These are phyloP conservation scores for Listronotus oregonensis DNA, from an alignment of 1,140 invertebrate species.

Conservation along the genomic window DNA sequence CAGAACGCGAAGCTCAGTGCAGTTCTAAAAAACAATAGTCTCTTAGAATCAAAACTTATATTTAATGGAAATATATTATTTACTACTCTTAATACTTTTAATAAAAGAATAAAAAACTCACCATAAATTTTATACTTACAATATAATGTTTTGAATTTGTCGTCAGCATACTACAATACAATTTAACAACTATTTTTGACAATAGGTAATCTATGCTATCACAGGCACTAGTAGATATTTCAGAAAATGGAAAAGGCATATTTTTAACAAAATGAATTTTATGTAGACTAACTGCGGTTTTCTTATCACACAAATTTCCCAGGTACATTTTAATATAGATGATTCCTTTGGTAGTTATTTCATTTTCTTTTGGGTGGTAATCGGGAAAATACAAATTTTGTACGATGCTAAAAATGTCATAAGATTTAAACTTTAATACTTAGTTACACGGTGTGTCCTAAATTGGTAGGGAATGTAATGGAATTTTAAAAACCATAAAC, in stretches of 20 bases:
- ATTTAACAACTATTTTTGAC: constrained; percentile 60
- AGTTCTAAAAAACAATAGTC: no score
- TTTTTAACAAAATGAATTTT: constrained; percentile 47
- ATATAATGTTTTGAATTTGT: constrained; percentile 67
- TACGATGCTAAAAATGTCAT: no score
- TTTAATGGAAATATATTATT: no score
- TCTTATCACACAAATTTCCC: constrained; percentile 41
- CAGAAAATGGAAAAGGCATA: constrained; percentile 53
- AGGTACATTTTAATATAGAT: constrained; percentile 55
- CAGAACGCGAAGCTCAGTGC: no score
- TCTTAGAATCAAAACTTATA: no score
- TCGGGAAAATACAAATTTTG: constrained; percentile 55
- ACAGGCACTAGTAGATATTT: constrained; percentile 20
- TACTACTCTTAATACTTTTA: no score
- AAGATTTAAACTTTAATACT: no score
- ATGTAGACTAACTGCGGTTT: constrained; percentile 40
- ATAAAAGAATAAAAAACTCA: no score
- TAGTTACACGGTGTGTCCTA: no score
- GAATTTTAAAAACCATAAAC: no score
- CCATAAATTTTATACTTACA: constrained; percentile 59
- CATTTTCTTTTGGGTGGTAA: constrained; percentile 54
- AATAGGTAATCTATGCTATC: constrained; percentile 52
- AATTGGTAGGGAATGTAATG: no score
- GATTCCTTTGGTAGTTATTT: constrained; percentile 55
- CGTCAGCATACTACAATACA: constrained; percentile 59